phyloP scores from a whole-genome alignment of 1,140 invertebrate species.

The Drosophila ambigua region DNA sequence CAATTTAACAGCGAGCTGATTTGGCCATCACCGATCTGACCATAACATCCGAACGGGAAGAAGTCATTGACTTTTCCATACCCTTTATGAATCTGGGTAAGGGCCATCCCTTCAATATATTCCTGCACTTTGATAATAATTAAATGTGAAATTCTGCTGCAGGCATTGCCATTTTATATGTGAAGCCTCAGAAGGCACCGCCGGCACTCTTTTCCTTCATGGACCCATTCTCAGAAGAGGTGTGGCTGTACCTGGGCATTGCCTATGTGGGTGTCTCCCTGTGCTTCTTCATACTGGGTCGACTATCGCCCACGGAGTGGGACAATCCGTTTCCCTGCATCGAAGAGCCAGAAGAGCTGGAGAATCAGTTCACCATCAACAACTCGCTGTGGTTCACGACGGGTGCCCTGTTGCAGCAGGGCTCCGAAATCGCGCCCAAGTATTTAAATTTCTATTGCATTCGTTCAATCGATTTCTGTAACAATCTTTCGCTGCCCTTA shows the following conservation, averaged over 20 bases:
- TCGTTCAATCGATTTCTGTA: background rate
- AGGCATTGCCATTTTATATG: conserved; percentile 94
- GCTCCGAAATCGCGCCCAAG: conserved; percentile 93
- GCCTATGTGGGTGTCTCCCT: conserved; percentile 92
- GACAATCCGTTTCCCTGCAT: conserved; percentile 92
- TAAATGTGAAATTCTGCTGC: background rate
- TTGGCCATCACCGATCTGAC: conserved; percentile 95
- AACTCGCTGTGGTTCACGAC: conserved; percentile 94
- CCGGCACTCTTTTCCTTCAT: conserved; percentile 95
- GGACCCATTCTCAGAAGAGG: conserved; percentile 92
- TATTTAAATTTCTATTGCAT: conserved; percentile 75
- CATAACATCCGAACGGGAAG: conserved; percentile 93
- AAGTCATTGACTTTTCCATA: conserved; percentile 94
- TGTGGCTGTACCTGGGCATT: conserved; percentile 91
- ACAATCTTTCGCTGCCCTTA: conserved; percentile 64
- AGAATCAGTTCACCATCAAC: conserved; percentile 93
- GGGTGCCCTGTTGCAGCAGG: conserved; percentile 93
- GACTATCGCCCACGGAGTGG: conserved; percentile 93
- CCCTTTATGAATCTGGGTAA: conserved; percentile 94
- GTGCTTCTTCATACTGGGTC: conserved; percentile 91
- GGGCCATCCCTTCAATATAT: background rate
- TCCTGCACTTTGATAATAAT: no score
- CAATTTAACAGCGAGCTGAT: conserved; percentile 86
- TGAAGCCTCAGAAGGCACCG: conserved; percentile 90
- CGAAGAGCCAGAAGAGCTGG: conserved; percentile 89